Percentiles rank a stretch among this genome's conserved stretches.
phyloP scores from a whole-genome alignment of 2,113 vertebrate species.

The Suricata suricatta region DNA sequence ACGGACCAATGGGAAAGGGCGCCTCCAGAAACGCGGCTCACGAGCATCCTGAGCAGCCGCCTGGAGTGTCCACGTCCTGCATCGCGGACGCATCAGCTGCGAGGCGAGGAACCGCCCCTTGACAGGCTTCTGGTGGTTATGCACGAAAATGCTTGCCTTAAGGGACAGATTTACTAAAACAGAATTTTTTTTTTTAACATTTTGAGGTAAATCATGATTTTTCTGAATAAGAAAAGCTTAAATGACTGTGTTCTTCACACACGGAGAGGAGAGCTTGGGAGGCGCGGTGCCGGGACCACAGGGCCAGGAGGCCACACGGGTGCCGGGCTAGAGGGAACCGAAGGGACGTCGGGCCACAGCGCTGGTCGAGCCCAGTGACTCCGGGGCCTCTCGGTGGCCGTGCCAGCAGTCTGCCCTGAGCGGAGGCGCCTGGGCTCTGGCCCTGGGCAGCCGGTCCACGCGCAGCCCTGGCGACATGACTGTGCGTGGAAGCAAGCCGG shows the following conservation, averaged over 20 bases:
- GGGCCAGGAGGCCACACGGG: background rate
- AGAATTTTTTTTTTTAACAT: background rate
- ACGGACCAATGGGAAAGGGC: background rate
- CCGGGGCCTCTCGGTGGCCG: background rate
- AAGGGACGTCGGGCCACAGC: background rate
- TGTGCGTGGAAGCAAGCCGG: fast-evolving
- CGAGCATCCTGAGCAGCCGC: background rate
- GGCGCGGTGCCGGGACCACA: background rate
- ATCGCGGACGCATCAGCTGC: background rate
- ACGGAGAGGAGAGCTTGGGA: background rate
- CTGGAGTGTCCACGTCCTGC: background rate
- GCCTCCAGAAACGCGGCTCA: fast-evolving
- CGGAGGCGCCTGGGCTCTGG: background rate
- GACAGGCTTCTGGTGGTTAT: background rate
- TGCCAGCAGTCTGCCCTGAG: fast-evolving
- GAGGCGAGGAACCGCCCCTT: too few relatives aligned
- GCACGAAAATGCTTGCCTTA: background rate
- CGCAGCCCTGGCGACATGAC: fast-evolving
- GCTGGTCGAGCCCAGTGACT: background rate
- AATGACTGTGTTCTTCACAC: background rate
- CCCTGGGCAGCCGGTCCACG: fast-evolving
- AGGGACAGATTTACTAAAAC: background rate
- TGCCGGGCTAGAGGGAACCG: background rate
- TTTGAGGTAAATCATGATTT: background rate
- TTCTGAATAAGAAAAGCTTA: background rate